Evolutionary conservation across 1,140 invertebrate genomes (phyloP).

Genomic region (Epicauta chinensis): DNA sequence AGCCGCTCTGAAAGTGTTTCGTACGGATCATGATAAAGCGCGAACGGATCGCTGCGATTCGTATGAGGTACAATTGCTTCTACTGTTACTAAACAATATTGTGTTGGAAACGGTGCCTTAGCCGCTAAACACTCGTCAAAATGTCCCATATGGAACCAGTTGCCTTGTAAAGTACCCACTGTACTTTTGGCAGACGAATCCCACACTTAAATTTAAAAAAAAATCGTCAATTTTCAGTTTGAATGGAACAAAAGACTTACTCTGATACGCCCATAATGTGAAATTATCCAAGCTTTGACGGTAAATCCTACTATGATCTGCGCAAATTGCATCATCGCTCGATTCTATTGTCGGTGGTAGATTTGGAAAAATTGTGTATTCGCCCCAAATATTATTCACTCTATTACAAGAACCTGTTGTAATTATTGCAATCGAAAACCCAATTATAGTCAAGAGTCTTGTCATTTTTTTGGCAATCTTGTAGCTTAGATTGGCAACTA

Average conservation of each 20-base stretch:
- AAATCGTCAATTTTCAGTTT: too few species aligned
- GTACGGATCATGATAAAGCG: conserved; percentile 41
- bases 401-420: too few species aligned
- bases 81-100: conserved; percentile 49
- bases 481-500: too few species aligned
- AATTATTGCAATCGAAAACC: too few species aligned
- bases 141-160: conserved; percentile 52
- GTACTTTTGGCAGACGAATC: conserved; percentile 52
- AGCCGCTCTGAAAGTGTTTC: conserved; percentile 46
- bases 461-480: too few species aligned
- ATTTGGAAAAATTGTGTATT: conserved; percentile 26
- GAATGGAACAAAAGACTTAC: conserved; percentile 15
- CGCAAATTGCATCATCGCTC: conserved; percentile 24
- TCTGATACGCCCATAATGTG: conserved; percentile 34
- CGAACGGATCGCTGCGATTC: conserved; percentile 37
- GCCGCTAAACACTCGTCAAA: conserved; percentile 53
- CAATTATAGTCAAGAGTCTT: too few species aligned
- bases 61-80: conserved; percentile 37
- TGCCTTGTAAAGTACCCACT: conserved; percentile 49
- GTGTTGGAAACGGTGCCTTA: conserved; percentile 43
- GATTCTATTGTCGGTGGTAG: conserved; percentile 26
- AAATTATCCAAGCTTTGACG: conserved; percentile 31
- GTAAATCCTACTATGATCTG: conserved; percentile 28
- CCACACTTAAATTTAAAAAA: conserved; percentile 44
- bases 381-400: too few species aligned